phyloP scores from a whole-genome alignment of 2,113 vertebrate species.

The Ciconia stormi region DNA sequence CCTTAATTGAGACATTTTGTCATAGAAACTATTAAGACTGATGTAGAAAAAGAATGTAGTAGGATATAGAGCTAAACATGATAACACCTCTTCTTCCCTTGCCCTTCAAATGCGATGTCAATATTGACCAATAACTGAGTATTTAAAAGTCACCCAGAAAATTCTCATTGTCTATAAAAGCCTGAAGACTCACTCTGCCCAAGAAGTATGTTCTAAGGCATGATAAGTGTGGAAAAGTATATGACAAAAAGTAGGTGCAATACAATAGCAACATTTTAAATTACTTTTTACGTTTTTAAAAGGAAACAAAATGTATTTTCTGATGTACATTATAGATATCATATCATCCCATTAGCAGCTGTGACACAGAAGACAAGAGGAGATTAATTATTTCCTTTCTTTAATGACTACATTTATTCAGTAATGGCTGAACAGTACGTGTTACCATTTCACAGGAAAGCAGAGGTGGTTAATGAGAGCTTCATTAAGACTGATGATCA shows the following conservation, averaged over 20 bases:
- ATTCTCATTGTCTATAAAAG: not conserved
- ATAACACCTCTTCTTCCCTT: not conserved
- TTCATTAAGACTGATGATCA: slow-evolving; percentile 47
- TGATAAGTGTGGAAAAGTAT: not conserved
- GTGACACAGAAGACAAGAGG: not conserved
- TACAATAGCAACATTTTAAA: not conserved
- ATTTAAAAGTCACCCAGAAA: not conserved
- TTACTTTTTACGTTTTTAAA: not conserved
- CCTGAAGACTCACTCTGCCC: not conserved
- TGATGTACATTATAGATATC: not conserved
- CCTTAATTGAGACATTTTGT: not conserved
- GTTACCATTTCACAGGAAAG: slow-evolving; percentile 10
- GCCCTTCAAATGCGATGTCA: not conserved
- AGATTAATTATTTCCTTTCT: slow-evolving; percentile 45
- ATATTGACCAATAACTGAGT: not conserved
- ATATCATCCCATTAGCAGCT: not conserved
- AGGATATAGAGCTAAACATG: not conserved
- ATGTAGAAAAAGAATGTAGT: not conserved
- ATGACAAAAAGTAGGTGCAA: not conserved
- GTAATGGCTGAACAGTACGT: not conserved
- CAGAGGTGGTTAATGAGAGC: slow-evolving; percentile 35
- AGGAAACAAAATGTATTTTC: not conserved
- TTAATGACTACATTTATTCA: slow-evolving; percentile 8
- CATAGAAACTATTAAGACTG: not conserved
- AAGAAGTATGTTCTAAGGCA: not conserved